Evolutionary conservation across 2,888 invertebrate species (phyloP).

Genomic region (Deilephila porcellus): DNA sequence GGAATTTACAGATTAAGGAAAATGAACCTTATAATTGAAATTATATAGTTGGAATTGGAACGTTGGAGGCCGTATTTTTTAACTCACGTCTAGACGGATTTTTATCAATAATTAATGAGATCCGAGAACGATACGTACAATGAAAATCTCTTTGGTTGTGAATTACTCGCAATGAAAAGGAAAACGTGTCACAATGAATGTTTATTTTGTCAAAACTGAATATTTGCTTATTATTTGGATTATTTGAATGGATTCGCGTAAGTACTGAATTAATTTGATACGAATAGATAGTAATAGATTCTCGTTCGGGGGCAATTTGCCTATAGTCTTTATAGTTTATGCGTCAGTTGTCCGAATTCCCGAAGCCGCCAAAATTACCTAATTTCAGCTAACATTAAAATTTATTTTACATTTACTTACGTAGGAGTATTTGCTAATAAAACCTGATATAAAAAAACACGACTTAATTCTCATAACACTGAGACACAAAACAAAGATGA

Average conservation of each 20-base stretch:
- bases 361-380: no score
- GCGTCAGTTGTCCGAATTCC: no score
- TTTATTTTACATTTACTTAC: no score
- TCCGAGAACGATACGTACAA: background rate
- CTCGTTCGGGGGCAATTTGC: no score
- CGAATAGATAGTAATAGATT: no score
- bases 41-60: conserved; percentile 6
- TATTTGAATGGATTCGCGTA: conserved; percentile 10
- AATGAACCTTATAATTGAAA: conserved; percentile 1
- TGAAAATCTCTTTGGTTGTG: conserved; percentile 19
- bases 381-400: no score
- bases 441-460: no score
- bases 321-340: no score
- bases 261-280: background rate
- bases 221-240: background rate
- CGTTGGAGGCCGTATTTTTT: background rate
- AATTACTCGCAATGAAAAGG: background rate
- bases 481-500: no score
- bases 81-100: conserved; percentile 7
- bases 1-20: background rate
- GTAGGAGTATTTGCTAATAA: no score
- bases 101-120: conserved; percentile 15
- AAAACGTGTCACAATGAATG: background rate
- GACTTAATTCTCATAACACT: no score
- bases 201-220: background rate